Conservation (phyloP, 2,888 invertebrate genomes). For the Syrista parreyssii region DNA sequence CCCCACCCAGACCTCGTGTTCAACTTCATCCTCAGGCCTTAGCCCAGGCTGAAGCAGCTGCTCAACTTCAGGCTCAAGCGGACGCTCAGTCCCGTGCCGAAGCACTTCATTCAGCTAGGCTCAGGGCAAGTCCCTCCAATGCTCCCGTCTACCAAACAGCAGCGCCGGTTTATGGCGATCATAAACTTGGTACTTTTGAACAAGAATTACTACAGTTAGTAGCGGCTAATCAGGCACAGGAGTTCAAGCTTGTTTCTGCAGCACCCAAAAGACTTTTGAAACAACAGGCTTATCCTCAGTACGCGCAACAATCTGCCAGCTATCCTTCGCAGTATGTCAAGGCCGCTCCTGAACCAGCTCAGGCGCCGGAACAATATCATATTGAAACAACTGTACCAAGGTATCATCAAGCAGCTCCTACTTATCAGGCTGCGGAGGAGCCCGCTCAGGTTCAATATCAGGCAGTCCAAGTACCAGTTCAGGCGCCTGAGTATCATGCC, state of each 20-base stretch:
- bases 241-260: slow-evolving; percentile 50
- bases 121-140: slow-evolving; percentile 41
- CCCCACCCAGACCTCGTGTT: slow-evolving; percentile 51
- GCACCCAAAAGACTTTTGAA: slow-evolving; percentile 37
- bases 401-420: slow-evolving; percentile 38
- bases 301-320: slow-evolving; percentile 44
- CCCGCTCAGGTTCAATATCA: slow-evolving; percentile 36
- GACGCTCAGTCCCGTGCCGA: slow-evolving; percentile 51
- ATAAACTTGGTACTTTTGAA: slow-evolving; percentile 58
- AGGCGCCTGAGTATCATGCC: slow-evolving; percentile 36
- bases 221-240: slow-evolving; percentile 59
- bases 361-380: slow-evolving; percentile 55
- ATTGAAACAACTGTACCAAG: slow-evolving; percentile 55
- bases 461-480: slow-evolving; percentile 28
- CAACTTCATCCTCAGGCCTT: slow-evolving; percentile 53
- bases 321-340: slow-evolving; percentile 47
- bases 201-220: slow-evolving; percentile 58
- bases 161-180: slow-evolving; percentile 40
- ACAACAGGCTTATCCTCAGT: slow-evolving; percentile 38
- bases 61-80: slow-evolving; percentile 50
- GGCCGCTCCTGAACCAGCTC: slow-evolving; percentile 35
- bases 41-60: slow-evolving; percentile 48
- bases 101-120: slow-evolving; percentile 40
- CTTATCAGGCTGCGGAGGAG: slow-evolving; percentile 44
- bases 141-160: slow-evolving; percentile 45